A percentile compares a stretch with the other conserved stretches of the same genome.
phyloP scores from a whole-genome alignment of 2,113 vertebrate species.

The rat (Rattus norvegicus) region DNA sequence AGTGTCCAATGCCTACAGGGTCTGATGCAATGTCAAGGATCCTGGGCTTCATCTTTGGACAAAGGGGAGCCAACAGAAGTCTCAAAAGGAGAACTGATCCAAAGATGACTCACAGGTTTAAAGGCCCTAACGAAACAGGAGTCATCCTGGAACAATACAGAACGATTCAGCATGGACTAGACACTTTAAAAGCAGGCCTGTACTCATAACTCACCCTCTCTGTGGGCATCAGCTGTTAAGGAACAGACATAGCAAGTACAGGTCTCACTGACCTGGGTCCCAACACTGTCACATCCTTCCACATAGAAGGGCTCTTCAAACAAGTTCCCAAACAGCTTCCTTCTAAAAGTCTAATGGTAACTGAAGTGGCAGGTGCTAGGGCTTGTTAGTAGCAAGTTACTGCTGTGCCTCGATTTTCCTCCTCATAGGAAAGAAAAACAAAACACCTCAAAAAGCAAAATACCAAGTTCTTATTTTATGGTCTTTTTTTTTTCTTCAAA shows the following conservation, averaged over 20 bases:
- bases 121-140: conserved; percentile 41
- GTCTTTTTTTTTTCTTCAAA: conserved; percentile 73
- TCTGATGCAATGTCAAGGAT: background rate
- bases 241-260: accelerated
- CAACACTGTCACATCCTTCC: background rate
- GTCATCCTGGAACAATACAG: background rate
- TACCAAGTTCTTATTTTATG: conserved; percentile 65
- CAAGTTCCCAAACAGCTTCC: background rate
- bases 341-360: conserved; percentile 15
- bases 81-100: conserved; percentile 26
- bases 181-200: background rate
- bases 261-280: background rate
- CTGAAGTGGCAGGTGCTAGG: background rate
- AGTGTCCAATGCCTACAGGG: background rate
- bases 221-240: background rate
- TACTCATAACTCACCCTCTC: background rate
- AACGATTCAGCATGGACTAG: background rate
- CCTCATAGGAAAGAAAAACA: background rate
- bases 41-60: background rate
- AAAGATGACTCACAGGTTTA: conserved; percentile 35
- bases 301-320: background rate
- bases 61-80: background rate
- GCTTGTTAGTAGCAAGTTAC: background rate
- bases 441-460: background rate
- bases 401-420: conserved; percentile 51